phyloP scores from a whole-genome alignment of 2,888 invertebrate species.

The Daptonema setosum region DNA sequence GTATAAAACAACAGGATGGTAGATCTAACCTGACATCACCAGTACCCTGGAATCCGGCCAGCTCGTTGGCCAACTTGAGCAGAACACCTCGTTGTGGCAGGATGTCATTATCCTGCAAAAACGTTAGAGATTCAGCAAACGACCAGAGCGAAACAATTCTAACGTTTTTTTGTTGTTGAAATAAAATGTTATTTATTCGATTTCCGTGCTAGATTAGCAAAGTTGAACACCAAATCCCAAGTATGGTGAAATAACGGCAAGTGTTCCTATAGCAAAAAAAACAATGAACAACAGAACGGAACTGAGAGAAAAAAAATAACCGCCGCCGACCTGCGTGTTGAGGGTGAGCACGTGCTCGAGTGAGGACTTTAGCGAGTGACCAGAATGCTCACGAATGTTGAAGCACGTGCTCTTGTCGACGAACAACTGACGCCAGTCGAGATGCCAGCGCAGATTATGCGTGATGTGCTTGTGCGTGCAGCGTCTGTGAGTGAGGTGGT shows the following conservation, averaged over 20 bases:
- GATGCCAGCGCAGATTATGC: slow-evolving; percentile 31
- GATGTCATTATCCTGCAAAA: slow-evolving; percentile 46
- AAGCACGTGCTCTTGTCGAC: slow-evolving; percentile 54
- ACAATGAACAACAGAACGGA: not conserved
- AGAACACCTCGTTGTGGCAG: slow-evolving; percentile 49
- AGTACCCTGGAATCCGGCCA: slow-evolving; percentile 66
- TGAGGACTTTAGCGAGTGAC: slow-evolving; percentile 69
- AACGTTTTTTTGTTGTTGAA: not conserved
- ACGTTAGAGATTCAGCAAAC: too few relatives aligned
- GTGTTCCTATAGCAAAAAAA: too few relatives aligned
- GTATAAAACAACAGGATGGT: too few relatives aligned
- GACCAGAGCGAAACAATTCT: too few relatives aligned
- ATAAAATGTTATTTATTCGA: not conserved
- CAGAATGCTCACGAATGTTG: slow-evolving; percentile 53
- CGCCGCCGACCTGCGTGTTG: slow-evolving; percentile 38
- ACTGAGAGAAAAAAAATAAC: not conserved
- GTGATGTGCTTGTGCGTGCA: not conserved
- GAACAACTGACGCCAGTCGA: slow-evolving; percentile 58
- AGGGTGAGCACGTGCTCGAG: slow-evolving; percentile 53
- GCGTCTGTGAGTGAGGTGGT: too few relatives aligned
- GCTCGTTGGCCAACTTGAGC: slow-evolving; percentile 45
- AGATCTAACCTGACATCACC: too few relatives aligned
- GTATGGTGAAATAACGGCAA: too few relatives aligned
- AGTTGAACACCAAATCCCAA: too few relatives aligned
- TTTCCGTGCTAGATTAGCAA: too few relatives aligned